Base-by-base conservation (phyloP, 2,113 vertebrate species). In the Pseudonaja textilis region DNA sequence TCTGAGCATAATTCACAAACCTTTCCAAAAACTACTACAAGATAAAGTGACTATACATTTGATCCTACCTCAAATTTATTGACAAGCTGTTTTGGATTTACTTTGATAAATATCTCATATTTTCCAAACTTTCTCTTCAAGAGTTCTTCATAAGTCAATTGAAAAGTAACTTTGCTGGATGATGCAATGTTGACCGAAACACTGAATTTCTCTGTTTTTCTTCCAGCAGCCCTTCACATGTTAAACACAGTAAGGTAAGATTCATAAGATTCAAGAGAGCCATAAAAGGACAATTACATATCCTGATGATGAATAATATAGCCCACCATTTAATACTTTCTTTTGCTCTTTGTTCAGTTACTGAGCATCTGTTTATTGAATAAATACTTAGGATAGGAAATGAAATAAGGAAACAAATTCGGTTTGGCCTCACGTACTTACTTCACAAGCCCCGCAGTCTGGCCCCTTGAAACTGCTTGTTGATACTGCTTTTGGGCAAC, bases 201-300 rank as follows among this genome's bases (percentile, higher is more conserved):
- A 89, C 98, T 98, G 95, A 99, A 99, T 93, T 98, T 98, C 93
- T 99, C 99, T 56, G 99, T 98, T 39, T 98, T 99, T 93, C 99
- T 98, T 85, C 99, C 99, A 1, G 98, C 98, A 89, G 98, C 98
- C 94, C 99, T 99, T 91, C 7, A 95, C n/a, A 90, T 57, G 54
- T 57, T 39, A 56, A 57, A 57, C 9, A 54, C 1, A 88, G n/a
- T 39, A 55, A 87, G 23, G 47, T 9, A 50, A 50, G 47, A 6
- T 87, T 87, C 86, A 54, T 52, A 54, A 50, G 7, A 87, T 87
- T 87, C 14, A 87, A 29, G 5, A 50, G 47, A 9, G 47, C 8
- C 47, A 50, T 50, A 50, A 50, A 50, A 9, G 47, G 47, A 50
- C 47, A 50, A 50, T 50, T 50, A 9, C 47, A 50, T 50, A 50